A percentile compares a stretch with the other conserved stretches of the same genome.
These are phyloP conservation scores for Exaiptasia diaphana DNA, from an alignment of 64 coral and sea anemone genomes.

Conservation along the genomic window DNA sequence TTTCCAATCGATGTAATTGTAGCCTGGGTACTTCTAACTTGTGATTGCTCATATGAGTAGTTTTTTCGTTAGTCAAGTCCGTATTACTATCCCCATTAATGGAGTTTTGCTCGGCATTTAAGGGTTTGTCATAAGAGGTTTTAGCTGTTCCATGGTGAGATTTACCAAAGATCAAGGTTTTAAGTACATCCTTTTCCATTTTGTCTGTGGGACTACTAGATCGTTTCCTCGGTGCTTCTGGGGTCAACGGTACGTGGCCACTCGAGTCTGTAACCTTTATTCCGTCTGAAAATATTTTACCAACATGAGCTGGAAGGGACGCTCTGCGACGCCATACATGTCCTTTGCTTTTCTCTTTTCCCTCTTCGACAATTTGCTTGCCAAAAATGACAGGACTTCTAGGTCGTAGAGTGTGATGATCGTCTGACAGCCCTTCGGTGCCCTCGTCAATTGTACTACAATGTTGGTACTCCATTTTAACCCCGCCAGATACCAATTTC, in stretches of 20 bases:
- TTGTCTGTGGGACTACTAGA: not conserved
- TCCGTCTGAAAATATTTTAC: not conserved
- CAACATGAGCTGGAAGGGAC: conserved; percentile 22
- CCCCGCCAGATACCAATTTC: conserved; percentile 16
- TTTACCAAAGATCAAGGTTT: conserved; percentile 11
- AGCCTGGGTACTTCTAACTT: not conserved
- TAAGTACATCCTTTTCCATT: conserved; percentile 18
- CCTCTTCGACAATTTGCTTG: not conserved
- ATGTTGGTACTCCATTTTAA: not conserved
- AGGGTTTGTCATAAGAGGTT: not conserved
- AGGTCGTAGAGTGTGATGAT: not conserved
- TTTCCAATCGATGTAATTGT: conserved; percentile 18
- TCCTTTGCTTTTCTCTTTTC: not conserved
- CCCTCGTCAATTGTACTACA: not conserved
- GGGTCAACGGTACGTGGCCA: not conserved
- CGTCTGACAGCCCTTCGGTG: not conserved
- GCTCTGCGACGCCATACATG: conserved; percentile 6
- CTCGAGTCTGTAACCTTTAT: not conserved
- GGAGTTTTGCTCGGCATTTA: not conserved
- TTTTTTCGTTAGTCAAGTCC: not conserved
- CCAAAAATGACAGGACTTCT: not conserved
- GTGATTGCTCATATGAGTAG: conserved; percentile 32
- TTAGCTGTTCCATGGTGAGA: not conserved
- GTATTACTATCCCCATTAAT: not conserved
- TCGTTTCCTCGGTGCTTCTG: not conserved